Evolutionary conservation across 2,888 invertebrate species (phyloP).

Genomic region (Torymus aiolomorphi): DNA sequence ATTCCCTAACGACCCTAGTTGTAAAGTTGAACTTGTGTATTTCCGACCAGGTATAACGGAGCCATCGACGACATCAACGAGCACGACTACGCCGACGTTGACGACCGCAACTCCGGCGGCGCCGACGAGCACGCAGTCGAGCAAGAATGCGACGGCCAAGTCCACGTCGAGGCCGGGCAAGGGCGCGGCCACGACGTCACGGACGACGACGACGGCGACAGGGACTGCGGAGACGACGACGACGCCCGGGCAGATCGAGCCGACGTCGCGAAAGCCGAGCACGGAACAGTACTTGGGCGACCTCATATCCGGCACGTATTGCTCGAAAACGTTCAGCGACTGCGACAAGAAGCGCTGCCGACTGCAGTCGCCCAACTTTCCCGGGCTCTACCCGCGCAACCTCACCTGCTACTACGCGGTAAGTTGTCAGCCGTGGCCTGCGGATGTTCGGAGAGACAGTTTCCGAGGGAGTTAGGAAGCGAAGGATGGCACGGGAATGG

Average conservation of each 20-base stretch:
- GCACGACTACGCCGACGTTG: neutral
- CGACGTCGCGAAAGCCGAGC: constrained; percentile 74
- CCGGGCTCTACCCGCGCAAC: constrained; percentile 94
- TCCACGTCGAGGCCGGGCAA: constrained; percentile 28
- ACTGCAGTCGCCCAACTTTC: constrained; percentile 94
- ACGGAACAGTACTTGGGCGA: constrained; percentile 87
- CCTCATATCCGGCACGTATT: constrained; percentile 93
- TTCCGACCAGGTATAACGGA: constrained; percentile 35
- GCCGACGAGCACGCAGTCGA: neutral
- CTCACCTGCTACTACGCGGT: constrained; percentile 96
- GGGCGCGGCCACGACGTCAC: constrained; percentile 7
- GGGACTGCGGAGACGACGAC: constrained; percentile 41
- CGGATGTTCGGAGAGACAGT: too few species aligned
- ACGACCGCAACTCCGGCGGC: neutral
- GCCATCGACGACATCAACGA: constrained; percentile 2
- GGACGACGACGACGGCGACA: constrained; percentile 15
- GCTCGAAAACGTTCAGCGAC: constrained; percentile 93
- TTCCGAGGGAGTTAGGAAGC: too few species aligned
- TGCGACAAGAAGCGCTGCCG: constrained; percentile 93
- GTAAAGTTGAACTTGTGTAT: neutral
- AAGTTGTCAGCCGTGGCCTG: constrained; percentile 60
- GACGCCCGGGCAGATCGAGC: constrained; percentile 59
- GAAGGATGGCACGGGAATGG: too few species aligned
- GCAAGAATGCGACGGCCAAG: constrained; percentile 2
- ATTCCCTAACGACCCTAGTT: too few species aligned